These are phyloP conservation scores for Heliconius sara DNA, from an alignment of 2,888 invertebrate genomes.

Conservation along the genomic window DNA sequence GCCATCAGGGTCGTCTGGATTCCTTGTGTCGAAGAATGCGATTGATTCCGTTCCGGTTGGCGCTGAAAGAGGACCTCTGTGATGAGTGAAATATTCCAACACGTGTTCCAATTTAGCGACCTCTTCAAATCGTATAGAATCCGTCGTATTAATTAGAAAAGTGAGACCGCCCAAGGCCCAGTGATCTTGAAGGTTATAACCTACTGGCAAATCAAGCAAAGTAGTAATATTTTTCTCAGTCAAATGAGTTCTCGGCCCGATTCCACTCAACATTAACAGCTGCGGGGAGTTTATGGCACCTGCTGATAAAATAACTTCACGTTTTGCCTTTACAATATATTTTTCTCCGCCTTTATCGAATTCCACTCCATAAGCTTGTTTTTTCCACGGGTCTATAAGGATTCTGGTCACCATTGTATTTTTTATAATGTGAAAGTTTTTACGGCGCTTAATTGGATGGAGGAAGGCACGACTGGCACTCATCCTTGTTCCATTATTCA, in stretches of 20 bases:
- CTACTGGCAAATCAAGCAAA: conserved; percentile 86
- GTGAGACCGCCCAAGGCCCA: conserved; percentile 88
- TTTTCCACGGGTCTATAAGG: conserved; percentile 78
- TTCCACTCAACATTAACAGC: conserved; percentile 91
- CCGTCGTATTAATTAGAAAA: conserved; percentile 87
- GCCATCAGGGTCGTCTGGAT: conserved; percentile 67
- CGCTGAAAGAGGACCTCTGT: conserved; percentile 70
- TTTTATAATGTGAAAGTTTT: conserved; percentile 86
- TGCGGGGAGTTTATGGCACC: conserved; percentile 93
- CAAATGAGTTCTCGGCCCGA: conserved; percentile 87
- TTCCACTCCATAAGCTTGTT: conserved; percentile 84
- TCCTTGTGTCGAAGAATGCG: conserved; percentile 82
- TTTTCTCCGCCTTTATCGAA: conserved; percentile 81
- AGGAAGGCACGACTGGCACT: conserved; percentile 90
- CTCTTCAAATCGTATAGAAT: conserved; percentile 85
- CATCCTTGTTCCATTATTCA: conserved; percentile 87
- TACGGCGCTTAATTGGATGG: conserved; percentile 81
- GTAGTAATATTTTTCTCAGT: conserved; percentile 83
- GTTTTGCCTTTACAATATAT: conserved; percentile 75
- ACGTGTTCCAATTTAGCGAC: conserved; percentile 71
- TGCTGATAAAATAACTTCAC: conserved; percentile 90
- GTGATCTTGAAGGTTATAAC: conserved; percentile 92
- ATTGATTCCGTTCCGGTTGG: conserved; percentile 75
- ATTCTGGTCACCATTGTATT: conserved; percentile 85
- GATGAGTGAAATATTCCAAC: conserved; percentile 80